Evolutionary conservation across 1,140 invertebrate genomes (phyloP).

Genomic region (Drosophila mojavensis): DNA sequence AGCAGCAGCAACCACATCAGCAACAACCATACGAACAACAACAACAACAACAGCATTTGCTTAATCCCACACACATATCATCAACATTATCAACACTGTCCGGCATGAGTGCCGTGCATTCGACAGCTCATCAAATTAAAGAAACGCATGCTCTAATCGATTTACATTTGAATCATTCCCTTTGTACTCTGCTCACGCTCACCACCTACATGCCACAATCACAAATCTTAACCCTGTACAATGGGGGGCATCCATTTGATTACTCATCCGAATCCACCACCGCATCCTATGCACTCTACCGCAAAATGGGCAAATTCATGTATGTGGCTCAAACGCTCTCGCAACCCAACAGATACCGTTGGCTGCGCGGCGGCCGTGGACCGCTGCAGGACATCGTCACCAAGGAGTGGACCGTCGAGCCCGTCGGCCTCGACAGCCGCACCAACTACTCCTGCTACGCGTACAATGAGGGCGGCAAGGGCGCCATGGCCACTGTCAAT

Average conservation of each 20-base stretch:
- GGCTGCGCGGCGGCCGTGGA: constrained; percentile 89
- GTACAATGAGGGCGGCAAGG: constrained; percentile 92
- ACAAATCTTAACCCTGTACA: constrained; percentile 80
- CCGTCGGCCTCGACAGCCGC: constrained; percentile 91
- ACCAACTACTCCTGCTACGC: constrained; percentile 95
- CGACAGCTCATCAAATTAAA: constrained; percentile 60
- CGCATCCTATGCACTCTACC: constrained; percentile 61
- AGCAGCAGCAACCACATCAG: neutral
- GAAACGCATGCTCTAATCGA: constrained; percentile 82
- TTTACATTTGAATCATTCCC: constrained; percentile 77
- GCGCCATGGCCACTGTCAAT: constrained; percentile 88
- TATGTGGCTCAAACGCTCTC: constrained; percentile 69
- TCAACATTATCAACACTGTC: constrained; percentile 39
- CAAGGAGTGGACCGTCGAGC: constrained; percentile 90
- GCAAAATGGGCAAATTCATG: constrained; percentile 80
- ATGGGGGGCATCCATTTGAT: constrained; percentile 31
- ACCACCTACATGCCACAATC: constrained; percentile 78
- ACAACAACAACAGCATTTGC: constrained; percentile 11
- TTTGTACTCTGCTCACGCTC: constrained; percentile 80
- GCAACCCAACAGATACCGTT: constrained; percentile 87
- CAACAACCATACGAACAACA: neutral
- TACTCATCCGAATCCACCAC: constrained; percentile 41
- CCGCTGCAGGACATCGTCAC: constrained; percentile 89
- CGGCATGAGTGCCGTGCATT: constrained; percentile 13
- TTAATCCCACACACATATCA: constrained; percentile 39